Base-by-base conservation (phyloP, 2,113 vertebrate species). In the Philantomba maxwellii region DNA sequence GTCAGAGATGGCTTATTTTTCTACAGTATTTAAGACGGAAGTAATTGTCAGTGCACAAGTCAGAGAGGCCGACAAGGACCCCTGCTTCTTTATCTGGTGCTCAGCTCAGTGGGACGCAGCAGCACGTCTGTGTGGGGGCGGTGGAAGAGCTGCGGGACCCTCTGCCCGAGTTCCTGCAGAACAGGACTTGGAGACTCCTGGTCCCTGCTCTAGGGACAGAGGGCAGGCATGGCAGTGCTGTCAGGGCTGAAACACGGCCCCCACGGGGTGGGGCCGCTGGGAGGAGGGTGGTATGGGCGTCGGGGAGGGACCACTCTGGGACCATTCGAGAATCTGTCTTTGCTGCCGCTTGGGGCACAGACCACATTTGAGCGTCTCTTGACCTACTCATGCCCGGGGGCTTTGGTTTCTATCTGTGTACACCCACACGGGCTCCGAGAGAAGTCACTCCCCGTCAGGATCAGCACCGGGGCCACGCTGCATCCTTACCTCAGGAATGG, bases 1-100 rank as follows among this genome's bases (percentile, higher is more conserved):
- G 1, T 57, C 96, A 93, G 96, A 98, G 98, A 98, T 98, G 98
- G 98, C 98, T 98, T 99, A 99, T 99, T 99, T 99, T 99, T 99
- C 97, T 99, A 99, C 95, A 96, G 62, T 97, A 96, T 98, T 98
- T 94, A 98, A 98, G 94, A 17, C 33, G 8, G 96, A 97, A 97
- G 88, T 93, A 19, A 95, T 97, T 95, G 43, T 94, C 81, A 91
- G 66, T 94, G 95, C 97, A 95, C 97, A 97, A 94, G 95, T 83
- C 96, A 66, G 94, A 91, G 96, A 97, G 96, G n/a, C 95, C n/a
- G 45, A 45, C 92, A 51, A 96, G 96, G 97, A 98, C 98, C 78
- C 0, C 96, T 55, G 80, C 95, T 85, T 39, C 97, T 96, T 97
- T 96, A 96, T 91, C 97, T 98, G 98, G 98, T 99, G 98, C 98